phyloP scores from a whole-genome alignment of 2,113 vertebrate species.

The Actenoides lindsayi region DNA sequence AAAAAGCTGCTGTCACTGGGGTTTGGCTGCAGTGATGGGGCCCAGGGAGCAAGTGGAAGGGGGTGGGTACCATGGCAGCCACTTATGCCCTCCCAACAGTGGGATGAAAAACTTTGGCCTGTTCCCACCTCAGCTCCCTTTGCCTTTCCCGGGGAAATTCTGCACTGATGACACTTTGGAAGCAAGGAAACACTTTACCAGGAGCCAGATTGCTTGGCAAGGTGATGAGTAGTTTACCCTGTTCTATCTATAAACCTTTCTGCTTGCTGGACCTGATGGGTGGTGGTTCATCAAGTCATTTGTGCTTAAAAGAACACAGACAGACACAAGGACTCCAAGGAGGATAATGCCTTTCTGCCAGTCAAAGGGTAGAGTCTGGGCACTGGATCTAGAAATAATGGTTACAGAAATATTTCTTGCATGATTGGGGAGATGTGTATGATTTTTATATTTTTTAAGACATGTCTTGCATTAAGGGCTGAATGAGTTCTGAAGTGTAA shows the following conservation, averaged over 20 bases:
- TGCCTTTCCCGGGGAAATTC: fast-evolving
- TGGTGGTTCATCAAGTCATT: background rate
- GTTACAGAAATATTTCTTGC: background rate
- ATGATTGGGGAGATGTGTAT: background rate
- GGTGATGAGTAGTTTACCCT: background rate
- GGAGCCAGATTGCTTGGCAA: background rate
- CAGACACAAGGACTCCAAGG: background rate
- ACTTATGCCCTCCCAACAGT: background rate
- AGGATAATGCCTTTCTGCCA: background rate
- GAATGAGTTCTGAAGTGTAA: background rate
- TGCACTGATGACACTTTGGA: background rate
- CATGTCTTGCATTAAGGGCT: background rate
- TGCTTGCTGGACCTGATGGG: fast-evolving
- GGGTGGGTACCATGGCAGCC: fast-evolving
- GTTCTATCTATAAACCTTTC: background rate
- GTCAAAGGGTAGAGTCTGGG: too few relatives aligned
- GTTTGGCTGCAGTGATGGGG: background rate
- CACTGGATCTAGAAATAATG: background rate
- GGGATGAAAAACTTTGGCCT: fast-evolving
- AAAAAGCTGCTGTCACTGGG: background rate
- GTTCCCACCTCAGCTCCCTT: background rate
- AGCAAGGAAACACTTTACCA: background rate
- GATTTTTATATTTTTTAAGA: background rate
- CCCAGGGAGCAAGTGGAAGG: background rate
- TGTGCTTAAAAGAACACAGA: background rate